Conservation (phyloP, 2,888 invertebrate species). For the Fabriciana adippe region DNA sequence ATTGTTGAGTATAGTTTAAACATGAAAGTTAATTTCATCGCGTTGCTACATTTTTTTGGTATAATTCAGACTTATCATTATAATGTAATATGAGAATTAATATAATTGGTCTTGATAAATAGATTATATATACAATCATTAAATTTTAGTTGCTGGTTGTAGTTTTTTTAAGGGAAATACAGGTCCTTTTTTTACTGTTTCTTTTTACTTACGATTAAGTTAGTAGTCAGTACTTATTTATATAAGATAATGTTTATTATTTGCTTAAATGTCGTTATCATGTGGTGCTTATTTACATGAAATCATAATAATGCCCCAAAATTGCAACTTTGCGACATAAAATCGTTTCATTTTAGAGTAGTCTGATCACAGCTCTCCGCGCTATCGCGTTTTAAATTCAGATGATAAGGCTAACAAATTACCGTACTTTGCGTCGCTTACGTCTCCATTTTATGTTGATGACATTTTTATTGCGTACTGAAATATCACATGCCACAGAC, state of each 20-base stretch:
- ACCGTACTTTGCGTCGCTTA: constrained; percentile 9
- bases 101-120: too few relatives aligned
- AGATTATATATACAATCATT: too few relatives aligned
- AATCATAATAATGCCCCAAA: neutral
- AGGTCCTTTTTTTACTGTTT: too few relatives aligned
- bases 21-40: neutral
- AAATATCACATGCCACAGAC: constrained; percentile 15
- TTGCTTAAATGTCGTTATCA: too few relatives aligned
- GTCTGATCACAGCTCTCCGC: constrained; percentile 5
- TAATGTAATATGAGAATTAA: too few relatives aligned
- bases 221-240: too few relatives aligned
- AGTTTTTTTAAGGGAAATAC: too few relatives aligned
- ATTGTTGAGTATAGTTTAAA: constrained; percentile 2
- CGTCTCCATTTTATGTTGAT: constrained; percentile 20
- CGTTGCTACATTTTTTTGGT: neutral
- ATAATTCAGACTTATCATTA: too few relatives aligned
- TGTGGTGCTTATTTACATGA: neutral
- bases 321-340: too few relatives aligned
- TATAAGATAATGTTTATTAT: too few relatives aligned
- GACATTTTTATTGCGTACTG: constrained; percentile 16
- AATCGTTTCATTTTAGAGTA: constrained; percentile 2
- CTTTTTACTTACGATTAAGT: too few relatives aligned
- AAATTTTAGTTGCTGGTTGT: too few relatives aligned
- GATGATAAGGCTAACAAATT: constrained; percentile 18
- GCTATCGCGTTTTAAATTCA: constrained; percentile 9